Base-by-base conservation (phyloP, 1,140 invertebrate genomes). In the Megalonaias nervosa region DNA sequence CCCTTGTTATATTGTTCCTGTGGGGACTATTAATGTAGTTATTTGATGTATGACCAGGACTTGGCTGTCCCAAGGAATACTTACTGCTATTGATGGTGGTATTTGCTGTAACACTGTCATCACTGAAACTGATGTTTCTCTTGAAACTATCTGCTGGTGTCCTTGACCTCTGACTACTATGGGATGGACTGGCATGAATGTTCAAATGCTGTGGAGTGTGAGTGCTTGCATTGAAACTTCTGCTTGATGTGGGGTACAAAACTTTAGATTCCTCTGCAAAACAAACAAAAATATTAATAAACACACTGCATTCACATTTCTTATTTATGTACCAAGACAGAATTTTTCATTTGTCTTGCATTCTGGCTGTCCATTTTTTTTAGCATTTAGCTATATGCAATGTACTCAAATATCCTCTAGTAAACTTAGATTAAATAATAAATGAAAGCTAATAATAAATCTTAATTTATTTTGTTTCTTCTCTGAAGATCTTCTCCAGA, bases 81-180 rank as follows among this genome's bases (percentile, higher is more conserved):
- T 67, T 62, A 14, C 59, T 56, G 26, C 26, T 48, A 66, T 48
- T 48, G 38, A 89, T 83, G 4, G 85, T 84, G 17, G 87, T 85
- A 76, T 89, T 89, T 48, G 86, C 87, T 23, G 84, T 89, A 55
- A 87, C 85, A 81, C 86, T 87, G 77, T 87, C 87, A 61, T 89
- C 87, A 83, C 87, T 89, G 74, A 89, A 86, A 76, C 86, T 87
- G 56, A 89, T 89, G 72, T 89, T 89, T 56, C 85, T 79, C 48
- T 65, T 80, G 74, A 83, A 87, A 75, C 57, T 64, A 60, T 82
- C 79, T 56, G 61, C 73, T 17, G 69, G 69, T 13, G 71, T 60
- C 16, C 73, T 19, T n/a, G 23, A 15, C 64, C 38, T 48, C 6
- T 4, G 6, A 11, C 38, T 11, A 48, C 9, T 48, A 48, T 48